These are phyloP conservation scores for Ditylenchus weischeri DNA, from an alignment of 2,888 invertebrate genomes.

Conservation along the genomic window DNA sequence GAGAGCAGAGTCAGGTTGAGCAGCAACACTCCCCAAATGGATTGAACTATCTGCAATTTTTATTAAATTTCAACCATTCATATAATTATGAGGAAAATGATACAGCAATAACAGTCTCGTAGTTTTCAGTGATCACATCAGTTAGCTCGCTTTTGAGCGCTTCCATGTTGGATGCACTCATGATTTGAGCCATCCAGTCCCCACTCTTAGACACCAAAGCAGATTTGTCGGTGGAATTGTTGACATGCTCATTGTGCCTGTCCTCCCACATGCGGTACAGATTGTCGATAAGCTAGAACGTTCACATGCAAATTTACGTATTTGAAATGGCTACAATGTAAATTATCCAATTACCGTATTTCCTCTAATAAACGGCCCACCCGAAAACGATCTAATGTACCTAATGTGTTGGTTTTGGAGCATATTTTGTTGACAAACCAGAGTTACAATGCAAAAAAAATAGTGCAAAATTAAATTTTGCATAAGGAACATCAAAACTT, in stretches of 20 bases:
- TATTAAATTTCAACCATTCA: neutral
- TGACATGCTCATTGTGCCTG: conserved; percentile 17
- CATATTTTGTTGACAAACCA: too few species aligned
- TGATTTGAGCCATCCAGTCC: conserved; percentile 44
- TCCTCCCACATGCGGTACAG: conserved; percentile 56
- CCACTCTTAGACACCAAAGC: conserved; percentile 2
- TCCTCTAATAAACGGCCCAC: neutral
- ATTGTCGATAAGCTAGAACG: conserved; percentile 52
- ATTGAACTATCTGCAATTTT: conserved; percentile 48
- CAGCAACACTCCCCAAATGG: conserved; percentile 50
- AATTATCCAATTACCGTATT: neutral
- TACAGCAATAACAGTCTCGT: conserved; percentile 57
- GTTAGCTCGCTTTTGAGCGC: conserved; percentile 54
- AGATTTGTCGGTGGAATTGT: conserved; percentile 17
- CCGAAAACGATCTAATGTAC: too few species aligned
- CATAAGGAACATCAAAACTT: too few species aligned
- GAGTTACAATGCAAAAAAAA: neutral
- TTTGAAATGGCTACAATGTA: neutral
- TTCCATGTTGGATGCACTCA: conserved; percentile 49
- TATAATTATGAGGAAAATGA: neutral
- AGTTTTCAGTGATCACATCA: conserved; percentile 55
- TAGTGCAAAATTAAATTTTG: neutral
- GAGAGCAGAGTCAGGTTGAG: conserved; percentile 51
- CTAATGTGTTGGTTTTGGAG: too few species aligned
- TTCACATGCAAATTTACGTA: neutral